Base-by-base conservation (phyloP, 2,888 invertebrate genomes). In the Cistogaster globosa region DNA sequence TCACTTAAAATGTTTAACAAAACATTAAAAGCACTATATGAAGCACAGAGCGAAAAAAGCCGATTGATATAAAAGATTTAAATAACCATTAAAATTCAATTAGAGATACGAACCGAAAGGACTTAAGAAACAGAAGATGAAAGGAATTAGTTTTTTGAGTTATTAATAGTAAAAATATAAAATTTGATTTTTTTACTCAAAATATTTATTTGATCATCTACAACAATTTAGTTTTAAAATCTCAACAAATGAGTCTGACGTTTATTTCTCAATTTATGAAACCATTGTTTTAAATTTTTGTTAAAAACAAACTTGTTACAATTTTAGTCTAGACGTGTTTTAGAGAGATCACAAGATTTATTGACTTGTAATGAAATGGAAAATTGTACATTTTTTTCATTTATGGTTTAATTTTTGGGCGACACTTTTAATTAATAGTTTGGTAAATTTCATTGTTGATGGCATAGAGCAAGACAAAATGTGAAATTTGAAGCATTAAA, bases 31-130 rank as follows among this genome's bases (percentile, higher is more conserved):
- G 11, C 20, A 55, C 58, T n/a, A 8, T 14, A 51, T 53, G 11
- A 71, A 18, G 7, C 32, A 8, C 6, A 42, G 26, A 16, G 22
- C 26, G 16, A 22, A 62, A 75, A 48, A n/a, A 18, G 7, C 11
- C 8, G 22, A 45, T 57, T 38, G 57, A 51, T 51, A 80, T 60
- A 72, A 74, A 63, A 74, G 74, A 57, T 85, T 85, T 85, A 65
- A 69, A 69, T 74, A 82, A 67, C 82, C 82, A 82, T 85, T 85
- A 85, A 82, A 85, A 82, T 85, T 82, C 85, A 85, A 85, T 85
- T 85, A 82, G 74, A 82, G 74, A 55, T 71, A 67, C 51, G n/a
- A 58, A 45, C 36, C 45, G 22, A 12, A 58, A 20, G 9, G 12
- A 36, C 2, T 51, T 12, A 55, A 20, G 22, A 55, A 58, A 18